phyloP scores from a whole-genome alignment of 2,113 vertebrate species.

The Sisor rabdophorus region DNA sequence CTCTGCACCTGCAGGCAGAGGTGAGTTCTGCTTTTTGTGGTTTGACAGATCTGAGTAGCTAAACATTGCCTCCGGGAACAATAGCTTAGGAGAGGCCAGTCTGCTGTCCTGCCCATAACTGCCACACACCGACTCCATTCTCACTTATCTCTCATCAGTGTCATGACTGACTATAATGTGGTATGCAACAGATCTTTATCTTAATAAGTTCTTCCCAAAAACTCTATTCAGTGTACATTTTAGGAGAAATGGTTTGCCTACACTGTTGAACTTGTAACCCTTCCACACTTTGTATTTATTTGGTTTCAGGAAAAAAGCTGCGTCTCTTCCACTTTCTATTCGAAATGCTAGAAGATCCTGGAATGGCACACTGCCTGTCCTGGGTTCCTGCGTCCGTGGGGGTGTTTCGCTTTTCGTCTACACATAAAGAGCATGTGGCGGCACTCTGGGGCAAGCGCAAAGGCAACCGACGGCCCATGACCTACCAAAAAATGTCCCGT shows the following conservation, averaged over 20 bases:
- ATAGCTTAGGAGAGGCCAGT: constrained; percentile 57
- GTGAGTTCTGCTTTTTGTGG: constrained; percentile 73
- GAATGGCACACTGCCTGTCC: constrained; percentile 70
- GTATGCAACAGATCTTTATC: constrained; percentile 30
- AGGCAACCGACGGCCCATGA: constrained; percentile 75
- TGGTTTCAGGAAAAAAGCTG: constrained; percentile 65
- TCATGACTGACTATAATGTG: constrained; percentile 11
- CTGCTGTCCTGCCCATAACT: constrained; percentile 60
- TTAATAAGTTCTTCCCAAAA: constrained; percentile 29
- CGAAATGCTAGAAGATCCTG: constrained; percentile 73
- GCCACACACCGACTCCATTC: constrained; percentile 53
- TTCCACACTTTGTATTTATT: not conserved
- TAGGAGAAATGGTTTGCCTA: constrained; percentile 44
- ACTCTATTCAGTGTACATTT: constrained; percentile 11
- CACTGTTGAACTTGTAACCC: not conserved
- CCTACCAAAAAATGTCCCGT: constrained; percentile 79
- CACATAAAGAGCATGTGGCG: constrained; percentile 71
- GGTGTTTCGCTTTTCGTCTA: constrained; percentile 74
- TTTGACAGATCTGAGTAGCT: constrained; percentile 55
- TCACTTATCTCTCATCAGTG: constrained; percentile 39
- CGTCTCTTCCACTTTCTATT: constrained; percentile 76
- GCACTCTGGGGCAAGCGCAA: constrained; percentile 73
- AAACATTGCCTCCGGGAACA: constrained; percentile 55
- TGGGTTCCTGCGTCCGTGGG: constrained; percentile 66
- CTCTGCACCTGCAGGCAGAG: constrained; percentile 54